Evolutionary conservation across 2,113 vertebrate species (phyloP).

Genomic region (Nesogale talazaci): DNA sequence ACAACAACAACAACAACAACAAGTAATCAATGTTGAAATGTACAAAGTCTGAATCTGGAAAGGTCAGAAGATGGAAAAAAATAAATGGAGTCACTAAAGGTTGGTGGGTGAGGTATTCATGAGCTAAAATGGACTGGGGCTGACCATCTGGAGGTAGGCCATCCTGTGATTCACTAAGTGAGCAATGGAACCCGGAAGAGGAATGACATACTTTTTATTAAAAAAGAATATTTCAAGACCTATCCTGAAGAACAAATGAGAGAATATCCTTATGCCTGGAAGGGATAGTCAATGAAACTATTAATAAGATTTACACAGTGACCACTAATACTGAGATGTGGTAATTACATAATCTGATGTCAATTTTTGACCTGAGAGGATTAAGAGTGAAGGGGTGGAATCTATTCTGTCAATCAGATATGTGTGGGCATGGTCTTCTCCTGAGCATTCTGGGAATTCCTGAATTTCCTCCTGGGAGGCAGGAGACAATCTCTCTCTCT

Average conservation of each 20-base stretch:
- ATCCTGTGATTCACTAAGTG: background rate
- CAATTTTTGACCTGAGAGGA: no score
- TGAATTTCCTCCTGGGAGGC: no score
- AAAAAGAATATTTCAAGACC: background rate
- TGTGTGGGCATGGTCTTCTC: no score
- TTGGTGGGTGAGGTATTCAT: background rate
- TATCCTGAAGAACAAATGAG: background rate
- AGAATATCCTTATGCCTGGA: background rate
- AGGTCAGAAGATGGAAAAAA: background rate
- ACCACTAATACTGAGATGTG: background rate
- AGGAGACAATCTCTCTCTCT: background rate
- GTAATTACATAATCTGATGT: no score
- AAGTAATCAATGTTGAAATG: background rate
- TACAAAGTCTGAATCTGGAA: background rate
- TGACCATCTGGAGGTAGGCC: background rate
- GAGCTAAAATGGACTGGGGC: no score
- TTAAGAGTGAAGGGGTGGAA: no score
- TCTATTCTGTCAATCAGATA: no score
- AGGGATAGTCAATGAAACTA: background rate
- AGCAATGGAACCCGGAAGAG: background rate
- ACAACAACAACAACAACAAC: background rate
- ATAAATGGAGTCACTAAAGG: background rate
- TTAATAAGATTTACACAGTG: background rate
- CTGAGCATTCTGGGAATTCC: no score
- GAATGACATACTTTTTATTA: background rate